Conservation (phyloP, 2,888 invertebrate species). For the Drosophila ezoana region DNA sequence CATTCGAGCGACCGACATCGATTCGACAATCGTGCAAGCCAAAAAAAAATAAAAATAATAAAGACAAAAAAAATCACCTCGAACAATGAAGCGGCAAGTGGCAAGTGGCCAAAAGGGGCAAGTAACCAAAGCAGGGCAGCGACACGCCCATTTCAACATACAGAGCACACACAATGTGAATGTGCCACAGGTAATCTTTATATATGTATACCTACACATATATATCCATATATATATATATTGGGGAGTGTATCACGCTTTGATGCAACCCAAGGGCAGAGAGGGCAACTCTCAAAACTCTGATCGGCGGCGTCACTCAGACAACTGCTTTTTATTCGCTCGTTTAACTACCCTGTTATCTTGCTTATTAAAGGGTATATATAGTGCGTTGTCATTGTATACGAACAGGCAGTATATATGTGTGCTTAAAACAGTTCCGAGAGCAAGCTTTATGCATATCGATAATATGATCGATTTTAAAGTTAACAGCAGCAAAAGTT, state of each 20-base stretch:
- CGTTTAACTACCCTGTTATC: constrained; percentile 11
- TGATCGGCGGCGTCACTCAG: constrained; percentile 42
- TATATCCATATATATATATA: constrained; percentile 11
- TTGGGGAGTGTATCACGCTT: constrained; percentile 50
- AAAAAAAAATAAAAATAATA: constrained; percentile 47
- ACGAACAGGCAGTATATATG: too few species aligned
- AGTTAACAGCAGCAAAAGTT: too few species aligned
- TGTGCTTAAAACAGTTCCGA: too few species aligned
- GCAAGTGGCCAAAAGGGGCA: constrained; percentile 42
- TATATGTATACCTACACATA: constrained; percentile 10
- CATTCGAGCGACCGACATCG: constrained; percentile 7
- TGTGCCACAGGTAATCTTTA: constrained; percentile 60
- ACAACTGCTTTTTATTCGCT: constrained; percentile 21
- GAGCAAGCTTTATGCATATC: too few species aligned
- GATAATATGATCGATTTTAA: too few species aligned
- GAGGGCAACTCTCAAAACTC: constrained; percentile 13
- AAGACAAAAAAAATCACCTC: constrained; percentile 40
- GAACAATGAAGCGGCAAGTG: constrained; percentile 26
- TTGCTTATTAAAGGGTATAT: neutral
- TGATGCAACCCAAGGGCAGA: neutral
- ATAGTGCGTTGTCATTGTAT: too few species aligned
- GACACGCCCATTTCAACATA: constrained; percentile 54
- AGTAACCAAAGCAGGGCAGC: constrained; percentile 45
- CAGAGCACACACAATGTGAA: constrained; percentile 37
- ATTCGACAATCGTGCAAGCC: constrained; percentile 49